Percentiles rank a stretch among this genome's conserved stretches.
Evolutionary conservation across 2,113 vertebrate genomes (phyloP).

Genomic region (Hippopotamus amphibius): DNA sequence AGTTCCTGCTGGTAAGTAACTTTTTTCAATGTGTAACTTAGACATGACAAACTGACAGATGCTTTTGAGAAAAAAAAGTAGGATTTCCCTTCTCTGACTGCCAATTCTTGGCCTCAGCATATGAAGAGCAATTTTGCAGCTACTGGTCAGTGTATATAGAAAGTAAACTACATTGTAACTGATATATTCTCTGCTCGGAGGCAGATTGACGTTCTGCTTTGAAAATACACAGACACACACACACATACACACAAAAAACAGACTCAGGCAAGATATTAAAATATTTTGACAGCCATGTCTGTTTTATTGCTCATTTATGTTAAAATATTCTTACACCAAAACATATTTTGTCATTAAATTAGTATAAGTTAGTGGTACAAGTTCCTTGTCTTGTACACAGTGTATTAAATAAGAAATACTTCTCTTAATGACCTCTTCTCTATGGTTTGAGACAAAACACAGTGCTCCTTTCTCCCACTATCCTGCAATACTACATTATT

Average conservation of each 20-base stretch:
- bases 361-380: not conserved
- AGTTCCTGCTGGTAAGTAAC: constrained; percentile 65
- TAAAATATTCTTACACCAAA: not conserved
- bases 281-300: not conserved
- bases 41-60: not conserved
- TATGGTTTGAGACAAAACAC: not conserved
- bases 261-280: no score
- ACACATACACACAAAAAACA: no score
- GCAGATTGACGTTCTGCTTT: no score
- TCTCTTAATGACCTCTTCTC: not conserved
- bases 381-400: not conserved
- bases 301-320: not conserved
- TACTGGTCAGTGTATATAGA: no score
- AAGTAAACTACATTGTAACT: no score
- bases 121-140: no score
- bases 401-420: not conserved
- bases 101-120: not conserved
- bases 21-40: not conserved
- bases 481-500: not conserved
- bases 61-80: not conserved
- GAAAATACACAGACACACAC: no score
- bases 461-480: not conserved
- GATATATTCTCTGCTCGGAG: no score
- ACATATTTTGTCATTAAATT: not conserved
- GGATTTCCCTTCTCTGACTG: not conserved